Base-by-base conservation (phyloP, 2,113 vertebrate genomes). In the Scalopus aquaticus region DNA sequence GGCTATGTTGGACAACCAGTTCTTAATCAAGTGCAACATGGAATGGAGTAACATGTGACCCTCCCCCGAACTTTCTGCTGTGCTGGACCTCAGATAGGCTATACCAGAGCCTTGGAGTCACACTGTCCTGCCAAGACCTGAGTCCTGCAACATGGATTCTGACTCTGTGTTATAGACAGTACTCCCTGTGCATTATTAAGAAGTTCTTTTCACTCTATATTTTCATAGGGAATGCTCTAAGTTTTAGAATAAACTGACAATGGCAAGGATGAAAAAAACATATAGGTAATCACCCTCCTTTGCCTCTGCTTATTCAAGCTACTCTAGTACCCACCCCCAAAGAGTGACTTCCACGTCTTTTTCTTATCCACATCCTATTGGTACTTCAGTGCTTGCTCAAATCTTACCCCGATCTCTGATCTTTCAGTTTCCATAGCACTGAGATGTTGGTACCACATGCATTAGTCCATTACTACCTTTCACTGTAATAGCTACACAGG, bases 241-340 rank as follows among this genome's bases (percentile, higher is more conserved):
- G 26, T 90, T 92, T 44, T 70, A 95, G 42, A 93, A 78, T 37
- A 81, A 97, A 72, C 9, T 32, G 79, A 92, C 9, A 67, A 49
- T 16, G 13, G 26, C 22, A 35, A 84, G 22, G n/a, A 72, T 49
- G 24, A 92, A 82, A 78, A 62, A 51, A 15, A 24, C 8, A 62
- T 30, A 42, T 4, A 72, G 4, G 35, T 49, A 19, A 6, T 54
- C 17, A 54, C 6, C 6, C n/a, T 74, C 69, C 54, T 88, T 73
- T 85, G 32, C 28, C 46, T 65, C 70, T 22, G 46, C 28, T 80
- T 70, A 51, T 30, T 89, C 76, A 87, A 84, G 51, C 35, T 62
- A 24, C 9, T 44, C 17, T 16, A 54, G 6, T 86, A 9, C 9
- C 15, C 46, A 74, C 28, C 26, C 30, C 26, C 64, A 67, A 88